A percentile compares a stretch with the other conserved stretches of the same genome.
phyloP scores from a whole-genome alignment of 2,888 invertebrate species.

The Lymantria dispar region DNA sequence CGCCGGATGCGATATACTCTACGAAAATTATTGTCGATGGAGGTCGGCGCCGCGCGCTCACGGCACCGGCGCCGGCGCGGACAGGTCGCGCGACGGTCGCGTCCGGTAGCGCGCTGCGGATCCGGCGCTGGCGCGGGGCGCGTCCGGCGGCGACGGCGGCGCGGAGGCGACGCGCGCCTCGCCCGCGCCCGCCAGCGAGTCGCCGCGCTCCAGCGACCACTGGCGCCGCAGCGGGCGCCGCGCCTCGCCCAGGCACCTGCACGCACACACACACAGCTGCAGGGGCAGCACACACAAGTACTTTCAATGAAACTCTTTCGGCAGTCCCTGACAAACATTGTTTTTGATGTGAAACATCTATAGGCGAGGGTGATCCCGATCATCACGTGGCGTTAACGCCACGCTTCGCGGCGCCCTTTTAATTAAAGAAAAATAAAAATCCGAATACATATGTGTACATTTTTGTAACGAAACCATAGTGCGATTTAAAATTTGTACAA shows the following conservation, averaged over 20 bases:
- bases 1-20: conserved; percentile 30
- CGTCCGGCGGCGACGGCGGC: conserved; percentile 26
- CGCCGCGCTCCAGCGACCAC: conserved; percentile 72
- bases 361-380: no score
- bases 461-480: no score
- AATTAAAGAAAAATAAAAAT: no score
- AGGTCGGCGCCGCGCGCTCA: conserved; percentile 16
- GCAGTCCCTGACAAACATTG: no score
- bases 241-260: conserved; percentile 40
- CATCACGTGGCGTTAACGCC: no score
- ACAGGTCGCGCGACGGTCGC: conserved; percentile 36
- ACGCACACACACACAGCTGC: no score
- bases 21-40: conserved; percentile 70
- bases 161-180: conserved; percentile 17
- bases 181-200: conserved; percentile 54
- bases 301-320: no score
- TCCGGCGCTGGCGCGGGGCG: conserved; percentile 8
- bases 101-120: conserved; percentile 50
- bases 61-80: conserved; percentile 22
- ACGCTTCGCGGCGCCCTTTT: no score
- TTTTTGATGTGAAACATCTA: no score
- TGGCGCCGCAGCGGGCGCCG: conserved; percentile 57
- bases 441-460: no score
- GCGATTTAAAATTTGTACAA: no score
- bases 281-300: background rate